Percentiles rank a stretch among this genome's conserved stretches.
Evolutionary conservation across 2,888 invertebrate genomes (phyloP).

Genomic region (Neoaliturus tenellus): DNA sequence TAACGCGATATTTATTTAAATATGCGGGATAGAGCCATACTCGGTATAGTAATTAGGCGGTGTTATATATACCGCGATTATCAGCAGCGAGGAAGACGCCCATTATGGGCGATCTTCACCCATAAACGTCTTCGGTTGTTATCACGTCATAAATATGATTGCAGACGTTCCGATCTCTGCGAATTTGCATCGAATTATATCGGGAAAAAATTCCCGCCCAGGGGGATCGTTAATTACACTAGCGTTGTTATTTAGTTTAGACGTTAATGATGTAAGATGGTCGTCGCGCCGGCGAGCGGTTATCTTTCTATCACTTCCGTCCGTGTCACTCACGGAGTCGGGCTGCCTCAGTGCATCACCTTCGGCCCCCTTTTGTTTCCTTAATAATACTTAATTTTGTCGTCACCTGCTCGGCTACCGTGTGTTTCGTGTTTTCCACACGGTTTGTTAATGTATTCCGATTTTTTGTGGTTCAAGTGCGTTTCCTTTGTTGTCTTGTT

Average conservation of each 20-base stretch:
- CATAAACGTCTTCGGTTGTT: constrained; percentile 40
- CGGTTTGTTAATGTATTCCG: too few relatives aligned
- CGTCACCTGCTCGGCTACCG: constrained; percentile 1
- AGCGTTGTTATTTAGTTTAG: constrained; percentile 6
- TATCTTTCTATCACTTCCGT: constrained; percentile 29
- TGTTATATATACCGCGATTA: constrained; percentile 13
- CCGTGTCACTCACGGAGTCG: constrained; percentile 17
- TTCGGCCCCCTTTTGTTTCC: constrained; percentile 18
- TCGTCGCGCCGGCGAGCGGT: constrained; percentile 15
- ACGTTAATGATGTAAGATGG: constrained; percentile 53
- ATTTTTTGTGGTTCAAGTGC: not conserved
- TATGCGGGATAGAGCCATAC: constrained; percentile 38
- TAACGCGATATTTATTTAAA: constrained; percentile 45
- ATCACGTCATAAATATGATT: constrained; percentile 55
- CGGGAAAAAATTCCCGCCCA: not conserved
- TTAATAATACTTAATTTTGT: constrained; percentile 17
- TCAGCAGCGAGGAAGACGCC: constrained; percentile 29
- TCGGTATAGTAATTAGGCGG: not conserved
- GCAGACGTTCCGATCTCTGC: not conserved
- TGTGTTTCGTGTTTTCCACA: not conserved
- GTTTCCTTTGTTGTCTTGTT: not conserved
- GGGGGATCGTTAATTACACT: not conserved
- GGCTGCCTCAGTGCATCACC: not conserved
- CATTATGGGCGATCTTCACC: constrained; percentile 34
- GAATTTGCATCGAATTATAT: constrained; percentile 52